Conservation (phyloP, 2,888 invertebrate species). For the Lingula anatina region DNA sequence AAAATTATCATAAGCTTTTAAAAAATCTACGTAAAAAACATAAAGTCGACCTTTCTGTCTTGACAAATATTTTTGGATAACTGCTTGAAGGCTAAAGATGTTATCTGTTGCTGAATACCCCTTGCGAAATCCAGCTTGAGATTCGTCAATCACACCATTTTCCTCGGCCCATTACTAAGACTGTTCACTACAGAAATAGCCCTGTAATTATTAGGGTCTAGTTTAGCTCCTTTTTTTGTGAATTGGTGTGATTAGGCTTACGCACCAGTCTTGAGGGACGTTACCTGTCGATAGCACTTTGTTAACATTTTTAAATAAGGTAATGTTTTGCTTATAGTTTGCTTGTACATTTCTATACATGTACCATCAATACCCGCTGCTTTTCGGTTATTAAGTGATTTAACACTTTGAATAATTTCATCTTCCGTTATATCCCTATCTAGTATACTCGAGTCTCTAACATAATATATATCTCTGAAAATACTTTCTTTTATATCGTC, state of each 20-base stretch:
- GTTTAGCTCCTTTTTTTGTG: constrained; percentile 6
- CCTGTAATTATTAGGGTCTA: constrained; percentile 6
- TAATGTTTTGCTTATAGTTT: neutral
- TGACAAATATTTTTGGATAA: too few species aligned
- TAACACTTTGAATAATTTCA: constrained; percentile 1
- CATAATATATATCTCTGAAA: too few species aligned
- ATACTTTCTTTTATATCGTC: too few species aligned
- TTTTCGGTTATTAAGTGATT: neutral
- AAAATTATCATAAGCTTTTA: too few species aligned
- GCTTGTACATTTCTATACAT: constrained; percentile 5
- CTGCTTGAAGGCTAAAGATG: too few species aligned
- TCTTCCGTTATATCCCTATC: too few species aligned
- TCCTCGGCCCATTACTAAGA: constrained; percentile 7
- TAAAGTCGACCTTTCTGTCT: too few species aligned
- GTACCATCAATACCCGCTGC: constrained; percentile 3
- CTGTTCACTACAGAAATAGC: constrained; percentile 6
- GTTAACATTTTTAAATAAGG: constrained; percentile 6
- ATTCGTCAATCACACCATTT: constrained; percentile 7
- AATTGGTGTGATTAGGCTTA: constrained; percentile 6
- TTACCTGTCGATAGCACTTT: constrained; percentile 1
- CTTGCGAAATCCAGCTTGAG: constrained; percentile 4
- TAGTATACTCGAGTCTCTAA: too few species aligned
- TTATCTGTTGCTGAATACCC: constrained; percentile 9
- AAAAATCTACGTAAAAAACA: too few species aligned
- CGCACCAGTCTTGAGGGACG: constrained; percentile 5